Evolutionary conservation across 2,113 vertebrate species (phyloP).

Genomic region (Lepisosteus osseus): DNA sequence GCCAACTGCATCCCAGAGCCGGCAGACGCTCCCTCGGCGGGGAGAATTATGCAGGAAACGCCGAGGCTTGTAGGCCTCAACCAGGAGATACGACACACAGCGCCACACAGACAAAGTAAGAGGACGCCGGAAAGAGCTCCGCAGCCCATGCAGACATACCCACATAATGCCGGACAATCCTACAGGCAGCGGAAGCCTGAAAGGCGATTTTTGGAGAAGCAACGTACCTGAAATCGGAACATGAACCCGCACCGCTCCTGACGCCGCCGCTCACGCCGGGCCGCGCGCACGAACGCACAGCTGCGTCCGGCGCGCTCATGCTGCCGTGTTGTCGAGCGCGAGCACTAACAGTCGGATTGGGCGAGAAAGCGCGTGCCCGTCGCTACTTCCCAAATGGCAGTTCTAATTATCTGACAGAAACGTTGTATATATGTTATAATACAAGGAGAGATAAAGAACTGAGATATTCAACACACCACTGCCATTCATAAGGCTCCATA

Average conservation of each 20-base stretch:
- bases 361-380: too few species aligned
- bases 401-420: too few species aligned
- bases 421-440: too few species aligned
- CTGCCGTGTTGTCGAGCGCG: too few species aligned
- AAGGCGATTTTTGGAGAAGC: neutral
- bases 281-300: too few species aligned
- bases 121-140: neutral
- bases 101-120: neutral
- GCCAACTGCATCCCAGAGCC: neutral
- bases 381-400: too few species aligned
- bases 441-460: too few species aligned
- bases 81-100: constrained; percentile 50
- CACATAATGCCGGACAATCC: neutral
- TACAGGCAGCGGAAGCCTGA: neutral
- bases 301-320: too few species aligned
- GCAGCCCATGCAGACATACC: neutral
- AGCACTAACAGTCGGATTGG: too few species aligned
- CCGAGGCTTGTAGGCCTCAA: constrained; percentile 51
- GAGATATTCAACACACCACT: too few species aligned
- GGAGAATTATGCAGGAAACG: constrained; percentile 29
- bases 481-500: too few species aligned
- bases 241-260: constrained; percentile 44
- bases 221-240: constrained; percentile 73
- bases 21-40: neutral
- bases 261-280: too few species aligned